Evolutionary conservation across 92 coral and sea anemone genomes (phyloP), one percentile per base, ranked within the genome.

Genomic region (Bergia sp.): DNA sequence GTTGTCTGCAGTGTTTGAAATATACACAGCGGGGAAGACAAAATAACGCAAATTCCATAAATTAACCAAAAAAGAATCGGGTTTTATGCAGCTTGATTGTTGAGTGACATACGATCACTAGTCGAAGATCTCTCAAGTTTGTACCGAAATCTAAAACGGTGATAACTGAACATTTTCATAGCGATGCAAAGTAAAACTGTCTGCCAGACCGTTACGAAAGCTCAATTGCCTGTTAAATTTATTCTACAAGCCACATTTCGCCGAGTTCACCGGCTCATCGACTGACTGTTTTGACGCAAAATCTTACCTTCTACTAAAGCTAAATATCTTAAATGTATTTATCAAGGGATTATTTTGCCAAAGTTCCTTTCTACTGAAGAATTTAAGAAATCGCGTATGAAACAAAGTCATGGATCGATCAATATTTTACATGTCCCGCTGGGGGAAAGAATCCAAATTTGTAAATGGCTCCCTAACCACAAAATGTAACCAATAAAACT

Each of bases 371-470:
- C 21, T 6, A 67, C 74, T 21, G 55, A 12, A 65, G 21, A 13
- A 82, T 12, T 64, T 13, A 20, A 16, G 42, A 65, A 82, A 15
- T 45, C 38, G 65, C 44, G 37, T 15, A 29, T 69, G 61, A 72
- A 83, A 55, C 61, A 71, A 84, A 79, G 87, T 84, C 79, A 67
- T 49, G 37, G 78, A 16, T 69, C 50, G 78, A 44, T 36, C 79
- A 71, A 69, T 84, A 79, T 84, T 84, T 84, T 84, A 18, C 79
- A 71, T 67, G 79, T 37, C 87, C 87, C 78, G 87, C 87, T 84
- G 87, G 42, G 87, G 64, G 37, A 84, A 45, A 29, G 79, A 84
- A 84, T 84, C 67, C 65, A 41, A 13, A 37, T 45, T 84, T 84
- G 79, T 64, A 82, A 82, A 65, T 40, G 76, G 39, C 78, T 65